Evolutionary conservation across 2,113 vertebrate species (phyloP), one percentile per base, ranked within the genome.

Genomic region (Anser brachyrhynchus): DNA sequence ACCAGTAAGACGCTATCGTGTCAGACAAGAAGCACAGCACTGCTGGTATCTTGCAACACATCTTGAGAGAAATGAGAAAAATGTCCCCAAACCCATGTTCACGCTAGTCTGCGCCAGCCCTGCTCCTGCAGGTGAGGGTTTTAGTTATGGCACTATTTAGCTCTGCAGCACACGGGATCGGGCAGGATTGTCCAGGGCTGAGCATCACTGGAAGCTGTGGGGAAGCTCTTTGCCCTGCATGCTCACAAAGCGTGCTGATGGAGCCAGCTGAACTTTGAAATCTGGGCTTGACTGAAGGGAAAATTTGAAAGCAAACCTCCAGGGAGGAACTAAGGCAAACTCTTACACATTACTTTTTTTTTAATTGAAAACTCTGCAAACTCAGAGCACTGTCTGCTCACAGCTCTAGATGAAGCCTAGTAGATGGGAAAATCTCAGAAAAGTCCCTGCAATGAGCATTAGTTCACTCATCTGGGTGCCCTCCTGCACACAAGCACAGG

Each of bases 291-390:
- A 96, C 87, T 96, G 92, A 94, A 92, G 90, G 39, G 73, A 70
- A 73, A 87, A 92, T 86, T 94, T 96, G 80, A 92, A 97, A 96
- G 86, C 31, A 84, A 84, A 79, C 58, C 90, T 92, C 82, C 41
- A 75, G 90, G 84, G 83, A 94, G n/a, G 73, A 91, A 93, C 61
- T 28, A 61, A 22, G 57, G 46, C 0, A 19, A 96, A 31, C 29
- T 4, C 46, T n/a, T 51, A 21, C 35, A n/a, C 21, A 9, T 8
- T 6, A 25, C 8, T n/a, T 25, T 17, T 52, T 15, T 29, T 39
- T 41, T 7, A 49, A 15, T 52, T 21, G 46, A 49, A 87, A 87
- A 35, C 39, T 19, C 39, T 85, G 49, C 20, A 54, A 85, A 85
- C 77, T 35, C 33, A 87, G 31, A 92, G 39, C 35, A 26, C 22